These are phyloP conservation scores for Perizoma affinitatum DNA, from an alignment of 2,888 invertebrate genomes.

Conservation along the genomic window DNA sequence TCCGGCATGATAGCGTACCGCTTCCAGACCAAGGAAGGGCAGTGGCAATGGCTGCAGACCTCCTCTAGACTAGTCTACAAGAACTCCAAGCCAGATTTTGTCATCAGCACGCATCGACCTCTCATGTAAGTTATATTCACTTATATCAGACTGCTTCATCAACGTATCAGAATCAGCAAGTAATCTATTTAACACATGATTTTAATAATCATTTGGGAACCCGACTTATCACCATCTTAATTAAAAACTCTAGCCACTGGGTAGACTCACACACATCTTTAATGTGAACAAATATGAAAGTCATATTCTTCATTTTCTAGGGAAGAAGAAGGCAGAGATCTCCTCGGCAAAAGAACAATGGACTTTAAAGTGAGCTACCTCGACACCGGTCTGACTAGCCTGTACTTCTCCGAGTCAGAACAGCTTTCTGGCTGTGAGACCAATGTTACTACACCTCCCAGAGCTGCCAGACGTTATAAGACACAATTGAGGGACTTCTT, in stretches of 20 bases:
- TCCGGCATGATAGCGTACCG: constrained; percentile 99
- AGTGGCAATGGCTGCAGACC: constrained; percentile 99
- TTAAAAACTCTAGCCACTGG: too few species aligned
- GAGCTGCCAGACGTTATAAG: constrained; percentile 95
- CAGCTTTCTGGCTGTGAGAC: constrained; percentile 87
- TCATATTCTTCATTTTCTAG: constrained; percentile 74
- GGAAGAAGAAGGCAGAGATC: constrained; percentile 99
- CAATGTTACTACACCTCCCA: constrained; percentile 87
- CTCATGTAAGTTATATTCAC: constrained; percentile 91
- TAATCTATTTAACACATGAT: too few species aligned
- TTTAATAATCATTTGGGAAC: too few species aligned
- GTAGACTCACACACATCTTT: too few species aligned
- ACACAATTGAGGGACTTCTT: constrained; percentile 96
- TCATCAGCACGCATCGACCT: constrained; percentile 98
- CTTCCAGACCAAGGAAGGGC: constrained; percentile 96
- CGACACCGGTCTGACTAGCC: constrained; percentile 95
- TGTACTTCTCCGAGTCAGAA: constrained; percentile 94
- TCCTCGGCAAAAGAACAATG: constrained; percentile 98
- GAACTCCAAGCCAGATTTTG: constrained; percentile 99
- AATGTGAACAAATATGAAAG: too few species aligned
- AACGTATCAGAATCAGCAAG: too few species aligned
- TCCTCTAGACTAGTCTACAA: constrained; percentile 98
- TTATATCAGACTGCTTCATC: too few species aligned
- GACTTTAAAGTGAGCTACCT: constrained; percentile 99
- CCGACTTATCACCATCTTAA: too few species aligned